Evolutionary conservation across 2,888 invertebrate species (phyloP).

Genomic region (Epinotia nisella): DNA sequence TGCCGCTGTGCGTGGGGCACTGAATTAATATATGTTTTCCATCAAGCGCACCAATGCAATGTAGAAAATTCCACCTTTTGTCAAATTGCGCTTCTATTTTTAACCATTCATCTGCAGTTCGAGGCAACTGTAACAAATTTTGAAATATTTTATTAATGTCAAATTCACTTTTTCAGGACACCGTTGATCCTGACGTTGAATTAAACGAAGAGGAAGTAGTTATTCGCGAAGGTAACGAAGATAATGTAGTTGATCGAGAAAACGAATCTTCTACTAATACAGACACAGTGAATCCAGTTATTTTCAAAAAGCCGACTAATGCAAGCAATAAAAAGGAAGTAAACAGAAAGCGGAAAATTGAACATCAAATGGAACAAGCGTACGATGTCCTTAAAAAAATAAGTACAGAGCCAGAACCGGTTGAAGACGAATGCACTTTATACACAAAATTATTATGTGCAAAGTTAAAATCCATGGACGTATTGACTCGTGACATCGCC

Average conservation of each 20-base stretch:
- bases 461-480: slow-evolving; percentile 38
- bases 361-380: slow-evolving; percentile 38
- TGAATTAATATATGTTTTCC: slow-evolving; percentile 47
- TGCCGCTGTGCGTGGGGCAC: slow-evolving; percentile 42
- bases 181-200: slow-evolving; percentile 34
- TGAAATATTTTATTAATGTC: slow-evolving; percentile 23
- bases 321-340: slow-evolving; percentile 32
- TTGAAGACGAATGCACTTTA: slow-evolving; percentile 39
- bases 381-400: slow-evolving; percentile 38
- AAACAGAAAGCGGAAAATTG: slow-evolving; percentile 34
- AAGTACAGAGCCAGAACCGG: slow-evolving; percentile 35
- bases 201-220: slow-evolving; percentile 29
- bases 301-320: slow-evolving; percentile 34
- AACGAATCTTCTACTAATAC: slow-evolving; percentile 27
- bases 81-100: slow-evolving; percentile 36
- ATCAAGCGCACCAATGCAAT: slow-evolving; percentile 45
- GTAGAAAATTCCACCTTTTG: slow-evolving; percentile 41
- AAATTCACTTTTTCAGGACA: slow-evolving; percentile 12
- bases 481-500: slow-evolving; percentile 42
- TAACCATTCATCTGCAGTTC: slow-evolving; percentile 35
- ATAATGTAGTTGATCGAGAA: slow-evolving; percentile 32
- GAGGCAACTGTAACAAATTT: slow-evolving; percentile 33
- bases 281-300: slow-evolving; percentile 30
- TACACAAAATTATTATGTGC: slow-evolving; percentile 40
- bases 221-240: slow-evolving; percentile 18